Base-by-base conservation (phyloP, 1,140 invertebrate genomes). In the Papilio machaon region DNA sequence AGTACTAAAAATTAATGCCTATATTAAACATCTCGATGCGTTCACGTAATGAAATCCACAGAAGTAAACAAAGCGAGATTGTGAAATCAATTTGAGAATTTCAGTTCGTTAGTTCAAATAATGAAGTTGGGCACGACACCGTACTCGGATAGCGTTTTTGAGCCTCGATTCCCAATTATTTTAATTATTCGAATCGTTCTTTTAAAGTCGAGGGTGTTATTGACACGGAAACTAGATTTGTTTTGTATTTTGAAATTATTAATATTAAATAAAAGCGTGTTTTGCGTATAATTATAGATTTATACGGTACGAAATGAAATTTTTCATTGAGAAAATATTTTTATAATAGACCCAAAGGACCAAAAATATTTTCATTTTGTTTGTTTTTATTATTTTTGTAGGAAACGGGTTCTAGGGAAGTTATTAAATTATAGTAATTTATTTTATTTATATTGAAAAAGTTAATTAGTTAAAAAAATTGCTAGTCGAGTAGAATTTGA, bases 61-160 rank as follows among this genome's bases (percentile, higher is more conserved):
- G 64, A 15, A 35, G 64, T 75, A 75, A 75, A 75, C 73, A 75
- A 23, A 75, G 73, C 43, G 47, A 75, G 19, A 75, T 75, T 52
- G 43, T 47, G 19, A 52, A 75, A 75, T 52, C 73, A 75, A 75
- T 52, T 49, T 49, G n/a, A 30, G 43, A 23, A 52, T 75, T 75
- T 75, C 46, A 75, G 73, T 75, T 75, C 73, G 73, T 75, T 75
- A 75, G 73, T 75, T 75, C 46, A 75, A 75, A 75, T 75, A 75
- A 75, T 75, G 73, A 49, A 75, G 73, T 75, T 52, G 73, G 11
- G 9, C 19, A n/a, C 73, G 73, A 52, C 46, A 30, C n/a, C 9
- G 46, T 52, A 75, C 73, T 75, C 46, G 46, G 46, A 13, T 23
- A 15, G 73, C 43, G 23, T 49, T 75, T 49, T 49, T 75, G 73